Conservation (phyloP, 2,797 vertebrate species). For the Eidolon dupreanum region DNA sequence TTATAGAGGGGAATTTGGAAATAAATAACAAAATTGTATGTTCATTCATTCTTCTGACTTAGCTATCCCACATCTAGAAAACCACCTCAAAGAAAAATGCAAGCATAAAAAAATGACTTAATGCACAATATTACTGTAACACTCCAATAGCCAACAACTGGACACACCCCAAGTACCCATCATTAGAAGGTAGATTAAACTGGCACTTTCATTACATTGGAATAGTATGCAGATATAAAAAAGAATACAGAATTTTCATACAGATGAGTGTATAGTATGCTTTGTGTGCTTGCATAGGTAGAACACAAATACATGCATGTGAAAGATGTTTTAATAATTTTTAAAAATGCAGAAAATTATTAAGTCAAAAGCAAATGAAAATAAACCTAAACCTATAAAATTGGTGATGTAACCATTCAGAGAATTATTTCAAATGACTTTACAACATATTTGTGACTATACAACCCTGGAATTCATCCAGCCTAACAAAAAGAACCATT, state of each 20-base stretch:
- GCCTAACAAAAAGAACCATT: neutral
- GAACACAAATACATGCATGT: neutral
- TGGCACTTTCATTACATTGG: neutral
- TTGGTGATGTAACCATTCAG: neutral
- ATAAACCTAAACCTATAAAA: neutral
- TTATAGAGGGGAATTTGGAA: neutral
- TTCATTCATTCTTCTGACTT: neutral
- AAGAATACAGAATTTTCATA: neutral
- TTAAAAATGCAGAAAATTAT: neutral
- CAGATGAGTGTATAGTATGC: neutral
- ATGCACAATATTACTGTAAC: neutral
- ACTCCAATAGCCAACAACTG: neutral
- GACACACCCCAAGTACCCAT: neutral
- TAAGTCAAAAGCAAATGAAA: constrained; percentile 21
- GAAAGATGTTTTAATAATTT: neutral
- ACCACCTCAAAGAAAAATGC: neutral
- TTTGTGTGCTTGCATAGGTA: neutral
- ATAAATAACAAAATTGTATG: neutral
- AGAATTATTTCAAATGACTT: constrained; percentile 3
- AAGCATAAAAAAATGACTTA: neutral
- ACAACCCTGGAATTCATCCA: neutral
- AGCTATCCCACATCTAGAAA: neutral
- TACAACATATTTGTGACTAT: neutral
- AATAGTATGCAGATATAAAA: neutral
- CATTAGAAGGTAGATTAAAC: neutral